Percentiles rank a stretch among this genome's conserved stretches.
phyloP scores from a whole-genome alignment of 2,888 invertebrate genomes.

The Choreutis nemorana region DNA sequence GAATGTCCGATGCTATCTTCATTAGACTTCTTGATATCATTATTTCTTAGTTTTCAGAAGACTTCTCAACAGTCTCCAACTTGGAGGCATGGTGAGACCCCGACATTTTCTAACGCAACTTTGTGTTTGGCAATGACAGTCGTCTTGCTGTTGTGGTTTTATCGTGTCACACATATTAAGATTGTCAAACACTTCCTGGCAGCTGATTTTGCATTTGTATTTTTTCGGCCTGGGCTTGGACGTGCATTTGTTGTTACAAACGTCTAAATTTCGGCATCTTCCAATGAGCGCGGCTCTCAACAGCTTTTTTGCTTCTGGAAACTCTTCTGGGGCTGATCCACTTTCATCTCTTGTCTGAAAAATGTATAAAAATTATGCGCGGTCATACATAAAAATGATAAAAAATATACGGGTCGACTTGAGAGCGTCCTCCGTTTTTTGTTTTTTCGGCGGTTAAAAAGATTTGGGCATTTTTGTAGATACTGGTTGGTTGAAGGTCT shows the following conservation, averaged over 20 bases:
- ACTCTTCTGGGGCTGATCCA: too few relatives aligned
- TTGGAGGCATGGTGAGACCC: conserved; percentile 26
- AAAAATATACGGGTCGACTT: not conserved
- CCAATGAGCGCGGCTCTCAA: conserved; percentile 15
- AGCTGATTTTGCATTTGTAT: conserved; percentile 15
- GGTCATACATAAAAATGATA: not conserved
- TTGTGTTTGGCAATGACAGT: conserved; percentile 14
- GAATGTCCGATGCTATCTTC: not conserved
- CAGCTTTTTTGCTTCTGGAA: not conserved
- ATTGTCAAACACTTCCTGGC: conserved; percentile 18
- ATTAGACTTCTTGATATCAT: not conserved
- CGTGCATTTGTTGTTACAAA: conserved; percentile 19
- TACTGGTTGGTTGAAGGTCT: too few relatives aligned
- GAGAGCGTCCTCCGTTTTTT: too few relatives aligned
- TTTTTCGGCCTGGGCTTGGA: conserved; percentile 12
- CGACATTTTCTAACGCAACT: conserved; percentile 18
- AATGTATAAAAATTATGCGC: too few relatives aligned
- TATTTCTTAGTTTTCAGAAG: not conserved
- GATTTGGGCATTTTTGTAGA: too few relatives aligned
- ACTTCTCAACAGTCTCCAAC: conserved; percentile 1
- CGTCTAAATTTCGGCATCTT: conserved; percentile 17
- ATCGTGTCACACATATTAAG: conserved; percentile 16
- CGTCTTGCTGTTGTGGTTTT: conserved; percentile 12
- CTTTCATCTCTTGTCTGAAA: too few relatives aligned
- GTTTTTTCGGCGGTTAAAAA: too few relatives aligned